Percentiles rank a stretch among this genome's conserved stretches.
Evolutionary conservation across 2,888 invertebrate species (phyloP).

Genomic region (Romanomermis culicivorax): DNA sequence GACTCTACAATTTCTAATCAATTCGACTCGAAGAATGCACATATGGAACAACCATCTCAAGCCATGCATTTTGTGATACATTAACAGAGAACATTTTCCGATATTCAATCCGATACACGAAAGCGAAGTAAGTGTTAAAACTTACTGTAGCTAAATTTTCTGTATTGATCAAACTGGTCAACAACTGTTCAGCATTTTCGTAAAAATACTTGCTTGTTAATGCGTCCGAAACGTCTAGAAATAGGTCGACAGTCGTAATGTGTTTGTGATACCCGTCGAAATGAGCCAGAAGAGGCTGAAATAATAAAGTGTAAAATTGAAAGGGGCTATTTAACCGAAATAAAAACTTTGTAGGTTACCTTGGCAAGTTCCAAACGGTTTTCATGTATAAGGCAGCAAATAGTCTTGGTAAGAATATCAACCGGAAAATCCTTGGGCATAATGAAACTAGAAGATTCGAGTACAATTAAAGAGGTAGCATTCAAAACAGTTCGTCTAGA

Average conservation of each 20-base stretch:
- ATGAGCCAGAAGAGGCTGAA: constrained; percentile 1
- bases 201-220: not conserved
- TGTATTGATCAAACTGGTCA: not conserved
- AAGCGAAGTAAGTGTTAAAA: no score
- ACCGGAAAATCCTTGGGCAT: constrained; percentile 6
- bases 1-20: no score
- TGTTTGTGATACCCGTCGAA: not conserved
- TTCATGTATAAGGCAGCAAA: not conserved
- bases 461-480: no score
- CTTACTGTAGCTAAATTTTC: not conserved
- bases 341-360: not conserved
- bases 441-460: constrained; percentile 2
- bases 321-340: not conserved
- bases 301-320: not conserved
- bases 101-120: not conserved
- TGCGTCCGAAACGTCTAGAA: constrained; percentile 5
- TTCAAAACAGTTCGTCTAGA: no score
- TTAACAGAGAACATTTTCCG: no score
- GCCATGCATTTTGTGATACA: no score
- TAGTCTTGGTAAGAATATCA: constrained; percentile 4
- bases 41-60: no score
- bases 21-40: no score
- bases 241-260: constrained; percentile 6
- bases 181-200: not conserved
- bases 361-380: not conserved